These are phyloP conservation scores for Orcinus orca DNA, from an alignment of 2,113 vertebrate genomes.

Conservation along the genomic window DNA sequence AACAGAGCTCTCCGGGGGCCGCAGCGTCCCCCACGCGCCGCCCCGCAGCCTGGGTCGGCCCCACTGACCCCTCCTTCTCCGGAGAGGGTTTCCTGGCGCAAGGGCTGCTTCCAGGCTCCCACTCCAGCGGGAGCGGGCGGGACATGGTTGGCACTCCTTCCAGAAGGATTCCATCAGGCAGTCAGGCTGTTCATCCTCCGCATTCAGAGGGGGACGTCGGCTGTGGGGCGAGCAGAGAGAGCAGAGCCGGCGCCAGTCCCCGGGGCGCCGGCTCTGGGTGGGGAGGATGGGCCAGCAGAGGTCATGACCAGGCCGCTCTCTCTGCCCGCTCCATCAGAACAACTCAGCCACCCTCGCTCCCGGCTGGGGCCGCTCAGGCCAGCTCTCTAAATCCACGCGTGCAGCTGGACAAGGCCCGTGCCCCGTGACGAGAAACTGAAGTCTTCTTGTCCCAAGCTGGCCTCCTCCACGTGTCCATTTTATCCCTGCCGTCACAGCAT, in stretches of 20 bases:
- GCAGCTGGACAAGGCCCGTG: not conserved
- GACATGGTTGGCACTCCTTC: not conserved
- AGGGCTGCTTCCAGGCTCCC: not conserved
- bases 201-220: accelerated
- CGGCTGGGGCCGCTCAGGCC: not conserved
- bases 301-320: not conserved
- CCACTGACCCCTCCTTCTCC: accelerated
- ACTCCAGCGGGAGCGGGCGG: accelerated
- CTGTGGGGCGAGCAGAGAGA: not conserved
- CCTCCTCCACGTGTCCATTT: accelerated
- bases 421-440: not conserved
- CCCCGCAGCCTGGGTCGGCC: not conserved
- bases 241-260: not conserved
- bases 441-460: not conserved
- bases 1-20: not conserved
- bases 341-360: not conserved
- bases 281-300: not conserved
- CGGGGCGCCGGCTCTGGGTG: accelerated
- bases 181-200: not conserved
- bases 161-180: not conserved
- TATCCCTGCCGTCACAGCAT: not conserved
- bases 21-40: not conserved
- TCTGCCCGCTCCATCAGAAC: not conserved
- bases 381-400: accelerated
- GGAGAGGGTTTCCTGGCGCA: not conserved